Percentiles rank a stretch among this genome's conserved stretches.
Evolutionary conservation across 2,797 vertebrate genomes (phyloP).

Genomic region (Cryptoprocta ferox): DNA sequence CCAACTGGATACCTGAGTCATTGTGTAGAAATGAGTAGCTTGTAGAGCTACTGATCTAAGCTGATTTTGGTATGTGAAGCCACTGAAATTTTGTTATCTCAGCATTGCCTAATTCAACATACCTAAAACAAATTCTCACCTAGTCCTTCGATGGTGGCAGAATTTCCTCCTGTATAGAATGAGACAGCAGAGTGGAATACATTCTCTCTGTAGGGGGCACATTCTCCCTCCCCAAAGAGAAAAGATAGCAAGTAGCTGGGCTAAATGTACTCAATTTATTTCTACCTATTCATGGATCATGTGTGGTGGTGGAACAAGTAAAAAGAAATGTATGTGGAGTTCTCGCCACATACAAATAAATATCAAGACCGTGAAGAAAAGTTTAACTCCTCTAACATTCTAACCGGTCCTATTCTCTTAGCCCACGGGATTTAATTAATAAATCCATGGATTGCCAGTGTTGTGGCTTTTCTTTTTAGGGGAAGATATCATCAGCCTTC

Average conservation of each 20-base stretch:
- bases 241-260: background rate
- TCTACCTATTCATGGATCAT: background rate
- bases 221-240: background rate
- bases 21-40: background rate
- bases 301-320: background rate
- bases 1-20: background rate
- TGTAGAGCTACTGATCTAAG: background rate
- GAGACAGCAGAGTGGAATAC: background rate
- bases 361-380: background rate
- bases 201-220: background rate
- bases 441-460: background rate
- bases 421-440: background rate
- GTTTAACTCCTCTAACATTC: background rate
- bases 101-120: background rate
- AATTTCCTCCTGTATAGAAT: background rate
- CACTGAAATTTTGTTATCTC: background rate
- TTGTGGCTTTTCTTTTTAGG: background rate
- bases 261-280: background rate
- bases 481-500: background rate
- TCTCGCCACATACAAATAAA: background rate
- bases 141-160: background rate
- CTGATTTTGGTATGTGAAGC: background rate
- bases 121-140: background rate
- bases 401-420: background rate
- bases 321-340: background rate